A percentile compares a stretch with the other conserved stretches of the same genome.
Conservation (phyloP, 2,113 vertebrate species). For the Toxostoma redivivum region DNA sequence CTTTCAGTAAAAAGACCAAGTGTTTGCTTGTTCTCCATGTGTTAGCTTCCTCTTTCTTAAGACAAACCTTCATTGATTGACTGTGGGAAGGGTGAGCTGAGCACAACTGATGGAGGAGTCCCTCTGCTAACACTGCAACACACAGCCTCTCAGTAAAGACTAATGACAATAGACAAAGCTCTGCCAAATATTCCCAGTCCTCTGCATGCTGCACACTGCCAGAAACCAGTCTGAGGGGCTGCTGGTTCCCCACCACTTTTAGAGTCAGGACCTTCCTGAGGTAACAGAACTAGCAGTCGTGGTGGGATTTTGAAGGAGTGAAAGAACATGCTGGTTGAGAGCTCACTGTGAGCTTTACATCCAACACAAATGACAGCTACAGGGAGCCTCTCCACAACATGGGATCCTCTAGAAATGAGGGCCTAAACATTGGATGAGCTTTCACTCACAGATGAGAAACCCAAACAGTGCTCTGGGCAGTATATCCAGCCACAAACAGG, state of each 20-base stretch:
- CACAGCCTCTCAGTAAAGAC: not conserved
- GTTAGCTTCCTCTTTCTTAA: not conserved
- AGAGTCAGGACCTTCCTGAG: not conserved
- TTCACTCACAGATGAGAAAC: not conserved
- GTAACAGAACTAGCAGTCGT: not conserved
- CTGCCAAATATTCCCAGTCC: not conserved
- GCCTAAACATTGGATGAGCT: not conserved
- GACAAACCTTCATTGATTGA: not conserved
- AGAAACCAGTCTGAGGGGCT: not conserved
- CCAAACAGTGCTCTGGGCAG: not conserved
- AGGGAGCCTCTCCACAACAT: not conserved
- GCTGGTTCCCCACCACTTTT: not conserved
- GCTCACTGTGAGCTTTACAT: not conserved
- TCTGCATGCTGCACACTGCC: not conserved
- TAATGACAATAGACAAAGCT: not conserved
- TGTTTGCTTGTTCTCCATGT: no score
- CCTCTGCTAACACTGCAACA: not conserved
- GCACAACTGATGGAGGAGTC: not conserved
- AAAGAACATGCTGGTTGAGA: not conserved
- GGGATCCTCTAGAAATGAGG: not conserved
- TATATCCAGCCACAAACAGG: not conserved
- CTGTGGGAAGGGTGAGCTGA: not conserved
- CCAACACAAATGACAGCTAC: not conserved
- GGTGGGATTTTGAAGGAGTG: not conserved
- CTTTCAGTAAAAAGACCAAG: conserved; percentile 9